Evolutionary conservation across 2,888 invertebrate genomes (phyloP), one percentile per base, ranked within the genome.

Genomic region (Cheilosia variabilis): DNA sequence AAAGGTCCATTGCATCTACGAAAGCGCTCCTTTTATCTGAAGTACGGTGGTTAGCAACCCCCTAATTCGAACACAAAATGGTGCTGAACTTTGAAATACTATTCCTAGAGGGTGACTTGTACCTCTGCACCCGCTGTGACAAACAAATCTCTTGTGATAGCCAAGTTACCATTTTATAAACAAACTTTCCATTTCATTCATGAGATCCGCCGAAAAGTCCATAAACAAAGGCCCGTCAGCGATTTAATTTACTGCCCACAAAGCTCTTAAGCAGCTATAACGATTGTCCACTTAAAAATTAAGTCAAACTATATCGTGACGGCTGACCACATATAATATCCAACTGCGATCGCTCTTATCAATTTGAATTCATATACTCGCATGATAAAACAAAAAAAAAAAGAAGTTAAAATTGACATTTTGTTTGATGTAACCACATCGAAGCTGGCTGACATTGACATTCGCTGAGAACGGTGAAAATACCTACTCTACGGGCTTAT

Each of bases 1-100:
- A 79, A 82, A 37, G 77, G 76, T 71, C 77, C 82, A 81, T 81
- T 68, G 75, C 37, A 55, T 73, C 60, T 9, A 53, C 24, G 34
- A 45, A 34, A 65, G 47, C 37, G 45, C 41, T 72, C 34, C 10
- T 53, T 37, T 71, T 24, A 58, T 66, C 24, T 53, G 7, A 71
- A 72, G 58, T 66, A 60, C 52, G 41, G 22, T 31, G 17, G 17
- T 73, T 37, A 50, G n/a, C 34, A 45, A 66, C 53, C 62, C 66
- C 71, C 5, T 34, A 57, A 43, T 77, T 65, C 15, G 45, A 60
- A 82, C 15, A 69, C 52, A 83, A 83, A 79, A 79, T 79, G 78
- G 68, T 63, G 68, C 27, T 47, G 24, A 15, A 13, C 6, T 19
- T 47, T 19, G 34, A 19, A 34, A 19, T 27, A 53, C 73, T 2